These are phyloP conservation scores for Parus major DNA, from an alignment of 2,113 vertebrate species.

Conservation along the genomic window DNA sequence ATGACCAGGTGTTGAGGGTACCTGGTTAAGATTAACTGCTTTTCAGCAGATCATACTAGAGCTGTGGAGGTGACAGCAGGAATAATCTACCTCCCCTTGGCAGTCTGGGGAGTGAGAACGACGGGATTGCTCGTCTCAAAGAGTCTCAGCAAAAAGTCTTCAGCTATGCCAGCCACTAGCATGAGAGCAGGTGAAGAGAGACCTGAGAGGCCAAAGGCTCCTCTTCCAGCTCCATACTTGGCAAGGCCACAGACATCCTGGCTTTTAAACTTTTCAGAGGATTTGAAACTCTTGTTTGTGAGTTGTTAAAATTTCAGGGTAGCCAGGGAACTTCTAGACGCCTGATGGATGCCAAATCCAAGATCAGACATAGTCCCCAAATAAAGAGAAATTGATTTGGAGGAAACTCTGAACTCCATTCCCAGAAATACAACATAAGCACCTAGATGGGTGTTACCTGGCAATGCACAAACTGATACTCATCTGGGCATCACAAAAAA, in stretches of 20 bases:
- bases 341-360: not conserved
- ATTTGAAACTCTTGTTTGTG: not conserved
- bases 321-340: not conserved
- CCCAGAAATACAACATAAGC: not conserved
- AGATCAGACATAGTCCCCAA: not conserved
- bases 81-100: not conserved
- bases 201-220: not conserved
- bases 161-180: not conserved
- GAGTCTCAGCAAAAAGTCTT: not conserved
- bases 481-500: not conserved
- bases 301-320: not conserved
- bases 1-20: not conserved
- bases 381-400: not conserved
- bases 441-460: not conserved
- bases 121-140: not conserved
- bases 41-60: not conserved
- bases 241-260: not conserved
- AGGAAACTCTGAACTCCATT: not conserved
- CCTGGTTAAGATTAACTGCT: not conserved
- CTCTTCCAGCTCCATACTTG: not conserved
- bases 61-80: not conserved
- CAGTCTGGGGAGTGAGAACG: fast-evolving
- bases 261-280: not conserved
- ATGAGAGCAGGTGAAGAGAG: not conserved
- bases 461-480: not conserved